Percentiles rank a stretch among this genome's conserved stretches.
These are phyloP conservation scores for Galeopsomyia nigrocyanea DNA, from an alignment of 2,888 invertebrate species.

Conservation along the genomic window DNA sequence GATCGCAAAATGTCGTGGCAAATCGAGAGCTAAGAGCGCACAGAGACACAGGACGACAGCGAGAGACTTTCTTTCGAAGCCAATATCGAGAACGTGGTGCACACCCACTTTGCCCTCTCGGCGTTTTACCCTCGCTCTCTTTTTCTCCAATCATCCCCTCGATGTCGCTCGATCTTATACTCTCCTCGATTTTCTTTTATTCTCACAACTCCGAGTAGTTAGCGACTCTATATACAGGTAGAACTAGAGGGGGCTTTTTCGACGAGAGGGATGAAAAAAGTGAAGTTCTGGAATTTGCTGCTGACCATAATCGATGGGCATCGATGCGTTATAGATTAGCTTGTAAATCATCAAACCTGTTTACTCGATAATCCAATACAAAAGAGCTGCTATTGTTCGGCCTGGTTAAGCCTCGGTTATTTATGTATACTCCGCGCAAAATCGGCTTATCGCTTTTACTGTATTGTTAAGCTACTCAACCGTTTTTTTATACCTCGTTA, in stretches of 20 bases:
- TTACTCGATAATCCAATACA: slow-evolving; percentile 27
- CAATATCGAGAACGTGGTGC: slow-evolving; percentile 43
- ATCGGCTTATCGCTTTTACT: slow-evolving; percentile 21
- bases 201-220: background rate
- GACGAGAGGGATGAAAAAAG: no score
- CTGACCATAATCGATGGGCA: background rate
- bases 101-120: slow-evolving; percentile 27
- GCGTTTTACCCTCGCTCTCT: slow-evolving; percentile 24
- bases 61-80: slow-evolving; percentile 23
- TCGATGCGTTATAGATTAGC: slow-evolving; percentile 9
- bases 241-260: no score
- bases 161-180: slow-evolving; percentile 23
- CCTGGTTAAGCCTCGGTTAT: slow-evolving; percentile 14
- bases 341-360: slow-evolving; percentile 20
- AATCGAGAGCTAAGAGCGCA: background rate
- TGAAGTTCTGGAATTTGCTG: background rate
- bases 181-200: slow-evolving; percentile 19
- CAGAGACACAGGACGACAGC: background rate
- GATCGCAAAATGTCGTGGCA: slow-evolving; percentile 44
- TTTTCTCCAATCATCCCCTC: slow-evolving; percentile 22
- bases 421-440: slow-evolving; percentile 13
- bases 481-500: background rate
- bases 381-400: slow-evolving; percentile 18
- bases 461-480: background rate
- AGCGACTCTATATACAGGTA: background rate